Percentiles rank a stretch among this genome's conserved stretches.
phyloP scores from a whole-genome alignment of 1,140 invertebrate species.

The Philotrypesis tridentata region DNA sequence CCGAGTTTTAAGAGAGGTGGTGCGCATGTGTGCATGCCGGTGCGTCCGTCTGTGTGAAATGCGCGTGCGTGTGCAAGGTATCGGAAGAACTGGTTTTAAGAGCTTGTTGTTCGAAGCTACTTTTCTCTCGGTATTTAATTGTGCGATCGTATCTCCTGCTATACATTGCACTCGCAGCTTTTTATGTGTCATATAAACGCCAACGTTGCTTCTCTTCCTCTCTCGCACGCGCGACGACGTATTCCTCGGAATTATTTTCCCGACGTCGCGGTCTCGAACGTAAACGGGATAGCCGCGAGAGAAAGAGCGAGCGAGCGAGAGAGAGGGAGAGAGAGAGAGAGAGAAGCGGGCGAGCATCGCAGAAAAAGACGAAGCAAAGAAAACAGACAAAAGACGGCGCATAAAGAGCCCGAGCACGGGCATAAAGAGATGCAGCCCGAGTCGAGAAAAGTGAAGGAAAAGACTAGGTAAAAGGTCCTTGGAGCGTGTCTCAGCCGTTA shows the following conservation, averaged over 20 bases:
- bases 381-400: constrained; percentile 1
- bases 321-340: not conserved
- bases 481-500: constrained; percentile 35
- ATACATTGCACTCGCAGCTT: not conserved
- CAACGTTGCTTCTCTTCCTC: too few relatives aligned
- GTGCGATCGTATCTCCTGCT: too few relatives aligned
- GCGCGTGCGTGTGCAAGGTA: not conserved
- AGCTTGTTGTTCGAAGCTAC: not conserved
- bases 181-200: not conserved
- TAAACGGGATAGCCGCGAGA: not conserved
- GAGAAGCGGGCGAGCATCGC: not conserved
- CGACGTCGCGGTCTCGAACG: not conserved
- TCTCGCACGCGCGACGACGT: too few relatives aligned
- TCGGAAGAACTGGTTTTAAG: not conserved
- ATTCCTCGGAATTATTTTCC: too few relatives aligned
- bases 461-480: constrained; percentile 30
- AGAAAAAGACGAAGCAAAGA: not conserved
- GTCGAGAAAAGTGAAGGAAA: not conserved
- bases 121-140: not conserved
- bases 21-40: not conserved
- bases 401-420: not conserved
- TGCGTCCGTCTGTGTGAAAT: too few relatives aligned
- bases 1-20: not conserved
- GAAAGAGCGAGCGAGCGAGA: too few relatives aligned
- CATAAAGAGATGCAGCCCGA: constrained; percentile 13